Percentiles rank a stretch among this genome's conserved stretches.
Conservation (phyloP, 2,888 invertebrate species). For the Callinectes sapidus region DNA sequence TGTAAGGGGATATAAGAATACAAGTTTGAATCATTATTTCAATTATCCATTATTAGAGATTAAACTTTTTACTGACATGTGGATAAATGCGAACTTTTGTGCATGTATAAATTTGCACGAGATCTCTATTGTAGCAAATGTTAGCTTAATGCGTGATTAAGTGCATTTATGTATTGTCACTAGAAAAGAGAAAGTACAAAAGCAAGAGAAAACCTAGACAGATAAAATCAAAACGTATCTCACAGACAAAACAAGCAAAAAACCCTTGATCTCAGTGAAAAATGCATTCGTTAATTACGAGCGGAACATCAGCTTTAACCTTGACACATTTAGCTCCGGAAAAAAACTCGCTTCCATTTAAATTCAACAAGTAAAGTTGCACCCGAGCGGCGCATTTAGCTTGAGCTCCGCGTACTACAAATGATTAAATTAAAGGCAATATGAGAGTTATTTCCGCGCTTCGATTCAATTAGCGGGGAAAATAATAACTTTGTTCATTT, state of each 20-base stretch:
- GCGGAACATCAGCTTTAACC: conserved; percentile 27
- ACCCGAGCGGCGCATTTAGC: conserved; percentile 20
- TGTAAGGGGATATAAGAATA: neutral
- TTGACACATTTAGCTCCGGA: conserved; percentile 26
- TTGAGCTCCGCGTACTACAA: conserved; percentile 32
- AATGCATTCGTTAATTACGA: conserved; percentile 19
- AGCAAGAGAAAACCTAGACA: neutral
- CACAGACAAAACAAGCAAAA: conserved; percentile 22
- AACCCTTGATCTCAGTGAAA: neutral
- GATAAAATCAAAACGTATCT: neutral
- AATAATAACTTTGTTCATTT: conserved; percentile 29
- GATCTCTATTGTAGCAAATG: neutral
- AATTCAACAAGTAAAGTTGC: conserved; percentile 43
- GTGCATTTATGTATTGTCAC: neutral
- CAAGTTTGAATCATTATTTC: neutral
- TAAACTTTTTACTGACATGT: neutral
- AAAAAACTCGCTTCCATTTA: conserved; percentile 18
- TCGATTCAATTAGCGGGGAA: conserved; percentile 47
- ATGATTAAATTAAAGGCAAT: conserved; percentile 40
- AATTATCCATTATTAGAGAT: neutral
- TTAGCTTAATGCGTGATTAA: neutral
- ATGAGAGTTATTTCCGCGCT: conserved; percentile 43
- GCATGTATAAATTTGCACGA: neutral
- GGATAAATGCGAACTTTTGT: neutral
- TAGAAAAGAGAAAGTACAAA: neutral